These are phyloP conservation scores for Zaprionus bogoriensis DNA, from an alignment of 2,888 invertebrate genomes.

Conservation along the genomic window DNA sequence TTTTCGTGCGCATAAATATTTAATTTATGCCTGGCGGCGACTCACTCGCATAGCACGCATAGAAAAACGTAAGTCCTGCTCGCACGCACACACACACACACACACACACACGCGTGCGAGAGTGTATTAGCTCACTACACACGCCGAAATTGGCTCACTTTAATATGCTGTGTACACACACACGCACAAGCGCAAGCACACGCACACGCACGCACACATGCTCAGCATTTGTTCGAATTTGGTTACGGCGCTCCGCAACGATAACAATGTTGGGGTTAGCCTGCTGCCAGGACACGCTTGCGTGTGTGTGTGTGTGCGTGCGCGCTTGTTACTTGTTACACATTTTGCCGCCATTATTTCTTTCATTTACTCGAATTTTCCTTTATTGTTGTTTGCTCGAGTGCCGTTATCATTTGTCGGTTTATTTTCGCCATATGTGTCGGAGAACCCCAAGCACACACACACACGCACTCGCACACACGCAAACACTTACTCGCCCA, in stretches of 20 bases:
- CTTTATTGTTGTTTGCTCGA: constrained; percentile 76
- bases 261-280: constrained; percentile 21
- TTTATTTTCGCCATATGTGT: constrained; percentile 66
- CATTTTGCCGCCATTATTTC: constrained; percentile 68
- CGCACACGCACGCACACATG: constrained; percentile 5
- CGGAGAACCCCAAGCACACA: constrained; percentile 10
- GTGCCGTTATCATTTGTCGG: constrained; percentile 76
- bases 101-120: not conserved
- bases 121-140: constrained; percentile 37
- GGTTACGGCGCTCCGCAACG: constrained; percentile 22
- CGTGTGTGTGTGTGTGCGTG: constrained; percentile 20
- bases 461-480: constrained; percentile 8
- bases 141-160: constrained; percentile 63
- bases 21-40: constrained; percentile 17
- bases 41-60: constrained; percentile 23
- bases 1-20: not conserved
- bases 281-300: constrained; percentile 1
- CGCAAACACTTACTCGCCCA: not conserved
- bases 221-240: constrained; percentile 48
- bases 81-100: not conserved
- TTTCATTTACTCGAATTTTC: constrained; percentile 76
- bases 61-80: constrained; percentile 7
- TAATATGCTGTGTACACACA: constrained; percentile 53
- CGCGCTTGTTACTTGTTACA: constrained; percentile 63
- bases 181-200: no score